Evolutionary conservation across 2,888 invertebrate genomes (phyloP), one percentile per base, ranked within the genome.

Genomic region (Spialia ferax): DNA sequence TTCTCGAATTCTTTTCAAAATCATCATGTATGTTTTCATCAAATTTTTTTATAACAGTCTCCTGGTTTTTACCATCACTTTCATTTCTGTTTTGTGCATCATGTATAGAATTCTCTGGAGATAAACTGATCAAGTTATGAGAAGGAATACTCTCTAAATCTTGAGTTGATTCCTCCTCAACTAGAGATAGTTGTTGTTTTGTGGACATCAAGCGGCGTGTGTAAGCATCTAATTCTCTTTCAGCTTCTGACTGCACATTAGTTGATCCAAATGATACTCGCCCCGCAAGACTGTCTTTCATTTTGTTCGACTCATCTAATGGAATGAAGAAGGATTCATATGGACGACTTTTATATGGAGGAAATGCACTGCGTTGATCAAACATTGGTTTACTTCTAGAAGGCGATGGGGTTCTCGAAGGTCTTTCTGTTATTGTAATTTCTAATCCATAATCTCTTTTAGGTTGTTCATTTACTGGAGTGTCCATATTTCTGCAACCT

Each of bases 101-200:
- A 8, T 6, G 29, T 3, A 84, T 59, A 35, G 86, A 83, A 67
- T 81, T 80, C 80, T 88, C 88, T 55, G 87, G 87, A 6, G 90
- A 85, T 38, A 89, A 75, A 68, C 87, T 90, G 1, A 83, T 75
- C 67, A 84, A 70, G 56, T 86, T 86, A 63, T 91, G 90, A 6
- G 91, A 91, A 18, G 88, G 88, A 1, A 86, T 82, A 77, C 90
- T 91, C 38, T 94, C 94, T 15, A 92, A 73, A 69, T 94, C 94
- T 78, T 94, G 94, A 2, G 86, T 87, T 0, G 93, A 93, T 74
- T 94, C 94, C 74, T 94, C 94, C 83, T 94, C 94, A 2, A 94
- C 94, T 69, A 94, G 78, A 2, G 94, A 94, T 0, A 94, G 77
- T 71, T 94, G 93, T 71, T 93, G 90, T 73, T 89, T 91, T 2